Conservation (phyloP, 2,797 vertebrate genomes). For the Poecilia gillii region DNA sequence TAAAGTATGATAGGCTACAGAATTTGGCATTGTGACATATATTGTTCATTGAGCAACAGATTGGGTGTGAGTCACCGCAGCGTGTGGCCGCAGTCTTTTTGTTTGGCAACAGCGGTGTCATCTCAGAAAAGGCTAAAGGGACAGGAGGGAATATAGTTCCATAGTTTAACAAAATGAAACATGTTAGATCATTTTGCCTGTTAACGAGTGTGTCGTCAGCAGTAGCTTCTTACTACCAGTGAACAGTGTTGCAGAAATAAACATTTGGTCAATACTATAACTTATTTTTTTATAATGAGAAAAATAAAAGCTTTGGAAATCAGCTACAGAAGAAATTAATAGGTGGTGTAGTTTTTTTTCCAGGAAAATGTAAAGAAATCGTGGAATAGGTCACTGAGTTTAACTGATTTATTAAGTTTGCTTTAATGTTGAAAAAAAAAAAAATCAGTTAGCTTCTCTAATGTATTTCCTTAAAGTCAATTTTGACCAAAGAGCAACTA, state of each 20-base stretch:
- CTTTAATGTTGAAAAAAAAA: not conserved
- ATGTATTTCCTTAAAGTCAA: not conserved
- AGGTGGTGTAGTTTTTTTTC: too few species aligned
- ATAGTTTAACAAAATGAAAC: not conserved
- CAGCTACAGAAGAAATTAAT: too few species aligned
- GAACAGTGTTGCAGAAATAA: not conserved
- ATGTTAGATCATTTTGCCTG: not conserved
- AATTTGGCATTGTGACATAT: not conserved
- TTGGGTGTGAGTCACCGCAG: constrained; percentile 4
- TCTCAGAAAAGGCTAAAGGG: not conserved
- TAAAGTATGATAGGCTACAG: not conserved
- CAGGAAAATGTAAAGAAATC: not conserved
- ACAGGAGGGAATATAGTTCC: not conserved
- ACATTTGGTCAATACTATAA: not conserved
- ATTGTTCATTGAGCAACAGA: not conserved
- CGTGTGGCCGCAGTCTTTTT: not conserved
- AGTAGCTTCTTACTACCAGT: not conserved
- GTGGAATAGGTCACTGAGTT: not conserved
- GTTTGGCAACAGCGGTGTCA: not conserved
- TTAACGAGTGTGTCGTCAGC: not conserved
- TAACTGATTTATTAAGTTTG: not conserved
- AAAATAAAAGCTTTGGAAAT: not conserved
- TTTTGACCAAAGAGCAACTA: not conserved
- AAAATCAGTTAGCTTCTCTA: not conserved
- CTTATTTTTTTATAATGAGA: too few species aligned